Conservation (phyloP, 2,797 vertebrate genomes). For the Hypotaenidia okinawae region DNA sequence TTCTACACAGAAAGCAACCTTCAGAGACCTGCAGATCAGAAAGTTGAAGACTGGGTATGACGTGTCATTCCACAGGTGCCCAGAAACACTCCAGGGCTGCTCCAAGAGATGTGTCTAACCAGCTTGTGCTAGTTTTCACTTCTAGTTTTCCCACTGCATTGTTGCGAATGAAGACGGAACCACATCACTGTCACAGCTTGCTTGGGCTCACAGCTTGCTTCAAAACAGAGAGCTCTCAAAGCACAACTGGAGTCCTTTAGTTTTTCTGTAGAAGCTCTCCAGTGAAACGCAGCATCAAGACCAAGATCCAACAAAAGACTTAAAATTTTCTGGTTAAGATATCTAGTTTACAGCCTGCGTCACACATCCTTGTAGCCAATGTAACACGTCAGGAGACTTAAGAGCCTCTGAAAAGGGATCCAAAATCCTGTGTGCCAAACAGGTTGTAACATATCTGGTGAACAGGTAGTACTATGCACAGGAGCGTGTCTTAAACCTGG, state of each 20-base stretch:
- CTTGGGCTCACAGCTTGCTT: background rate
- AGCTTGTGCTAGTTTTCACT: background rate
- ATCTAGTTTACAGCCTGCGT: rapidly evolving
- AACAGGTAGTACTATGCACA: background rate
- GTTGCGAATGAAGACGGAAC: background rate
- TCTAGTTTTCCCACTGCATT: background rate
- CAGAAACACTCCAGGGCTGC: background rate
- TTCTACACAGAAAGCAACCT: background rate
- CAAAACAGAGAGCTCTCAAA: background rate
- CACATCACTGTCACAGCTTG: background rate
- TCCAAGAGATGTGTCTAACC: background rate
- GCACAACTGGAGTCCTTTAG: background rate
- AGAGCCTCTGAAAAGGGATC: background rate
- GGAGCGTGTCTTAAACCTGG: background rate
- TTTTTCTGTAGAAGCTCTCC: background rate
- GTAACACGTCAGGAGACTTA: background rate
- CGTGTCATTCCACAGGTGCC: background rate
- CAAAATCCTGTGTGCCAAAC: background rate
- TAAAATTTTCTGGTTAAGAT: background rate
- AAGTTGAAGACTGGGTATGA: background rate
- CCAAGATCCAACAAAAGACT: background rate
- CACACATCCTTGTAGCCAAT: background rate
- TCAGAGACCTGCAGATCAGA: background rate
- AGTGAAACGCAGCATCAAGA: background rate
- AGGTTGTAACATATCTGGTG: background rate